Evolutionary conservation across 2,797 vertebrate species (phyloP).

Genomic region (Pteropus rufus): DNA sequence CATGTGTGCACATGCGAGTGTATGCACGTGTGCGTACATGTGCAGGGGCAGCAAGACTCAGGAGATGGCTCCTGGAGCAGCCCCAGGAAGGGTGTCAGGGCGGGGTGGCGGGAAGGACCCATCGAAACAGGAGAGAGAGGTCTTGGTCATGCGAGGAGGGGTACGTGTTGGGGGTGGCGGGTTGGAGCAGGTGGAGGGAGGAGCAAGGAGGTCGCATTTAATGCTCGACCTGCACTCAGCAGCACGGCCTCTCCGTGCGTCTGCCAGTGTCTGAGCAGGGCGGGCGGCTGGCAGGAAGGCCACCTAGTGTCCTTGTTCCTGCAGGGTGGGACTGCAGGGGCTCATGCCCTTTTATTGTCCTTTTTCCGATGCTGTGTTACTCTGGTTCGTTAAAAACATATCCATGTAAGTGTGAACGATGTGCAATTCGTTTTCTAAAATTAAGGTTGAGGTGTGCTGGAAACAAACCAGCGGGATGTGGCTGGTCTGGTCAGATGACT

Average conservation of each 20-base stretch:
- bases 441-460: background rate
- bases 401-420: background rate
- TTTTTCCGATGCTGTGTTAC: background rate
- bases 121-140: background rate
- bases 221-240: fast-evolving
- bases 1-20: no score
- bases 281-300: background rate
- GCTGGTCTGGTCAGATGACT: background rate
- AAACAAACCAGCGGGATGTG: fast-evolving
- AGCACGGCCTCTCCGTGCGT: fast-evolving
- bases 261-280: no score
- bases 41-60: background rate
- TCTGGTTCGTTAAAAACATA: background rate
- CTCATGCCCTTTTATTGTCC: no score
- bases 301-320: fast-evolving
- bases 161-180: background rate
- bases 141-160: background rate
- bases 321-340: background rate
- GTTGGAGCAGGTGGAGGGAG: background rate
- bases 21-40: fast-evolving
- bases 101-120: background rate
- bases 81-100: background rate
- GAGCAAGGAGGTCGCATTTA: background rate
- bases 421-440: background rate
- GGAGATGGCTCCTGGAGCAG: background rate